Evolutionary conservation across 2,888 invertebrate genomes (phyloP), one percentile per base, ranked within the genome.

Genomic region (Caenorhabditis panamensis): DNA sequence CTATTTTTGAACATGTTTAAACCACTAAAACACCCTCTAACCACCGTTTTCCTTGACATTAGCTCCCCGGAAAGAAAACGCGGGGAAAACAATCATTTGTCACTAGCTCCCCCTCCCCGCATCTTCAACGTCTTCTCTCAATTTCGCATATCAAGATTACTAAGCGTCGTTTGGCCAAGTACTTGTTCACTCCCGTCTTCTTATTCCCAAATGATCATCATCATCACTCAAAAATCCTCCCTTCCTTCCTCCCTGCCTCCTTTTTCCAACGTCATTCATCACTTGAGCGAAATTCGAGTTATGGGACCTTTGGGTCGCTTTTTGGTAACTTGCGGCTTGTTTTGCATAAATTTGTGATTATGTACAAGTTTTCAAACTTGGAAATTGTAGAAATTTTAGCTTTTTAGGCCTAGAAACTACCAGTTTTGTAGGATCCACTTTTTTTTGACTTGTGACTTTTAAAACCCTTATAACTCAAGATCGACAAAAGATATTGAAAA

Each of bases 61-160:
- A n/a, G n/a, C n/a, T n/a, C n/a, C n/a, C n/a, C n/a, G n/a, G n/a
- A n/a, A n/a, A n/a, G n/a, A n/a, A n/a, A n/a, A n/a, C n/a, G n/a
- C n/a, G n/a, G n/a, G n/a, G n/a, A 51, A 51, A 51, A 54, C 64
- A 64, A 37, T 64, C 53, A 51, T 64, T 64, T 51, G 41, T 64
- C 36, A 64, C 16, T 22, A 16, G 24, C 13, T n/a, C n/a, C n/a
- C 16, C 13, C 28, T 56, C 36, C 36, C 20, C 36, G 2, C 13
- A 11, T 58, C 37, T 13, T 22, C 36, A 8, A 6, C 31, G 9
- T 4, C 13, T 24, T 31, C 28, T 31, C 20, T 18, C 58, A 20
- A 47, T 47, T 47, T 47, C 37, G 13, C 59, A 59, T 59, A 44
- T 44, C 37, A 41, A 59, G 44, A 37, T 59, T 20, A 41, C 59